phyloP scores from a whole-genome alignment of 1,140 invertebrate genomes.

The Anthonomus grandis region DNA sequence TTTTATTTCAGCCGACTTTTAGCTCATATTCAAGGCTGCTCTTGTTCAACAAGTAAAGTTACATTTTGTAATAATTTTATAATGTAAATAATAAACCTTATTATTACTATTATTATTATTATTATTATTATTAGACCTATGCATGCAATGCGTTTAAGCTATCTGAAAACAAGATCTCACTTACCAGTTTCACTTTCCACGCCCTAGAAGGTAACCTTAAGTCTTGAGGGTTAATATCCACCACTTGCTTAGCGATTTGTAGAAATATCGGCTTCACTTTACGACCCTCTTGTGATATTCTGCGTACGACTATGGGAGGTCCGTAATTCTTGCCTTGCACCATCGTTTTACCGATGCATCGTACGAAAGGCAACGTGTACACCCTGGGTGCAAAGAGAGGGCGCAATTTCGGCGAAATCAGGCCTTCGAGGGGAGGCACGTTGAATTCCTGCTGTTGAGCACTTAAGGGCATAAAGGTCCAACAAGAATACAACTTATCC shows the following conservation, averaged over 20 bases:
- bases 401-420: constrained; percentile 54
- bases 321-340: constrained; percentile 66
- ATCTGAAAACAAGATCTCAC: background rate
- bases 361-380: constrained; percentile 63
- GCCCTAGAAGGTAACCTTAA: constrained; percentile 61
- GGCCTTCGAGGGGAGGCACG: constrained; percentile 46
- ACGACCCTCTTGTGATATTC: constrained; percentile 57
- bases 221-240: constrained; percentile 58
- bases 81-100: too few relatives aligned
- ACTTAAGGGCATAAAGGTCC: constrained; percentile 59
- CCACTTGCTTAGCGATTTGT: constrained; percentile 64
- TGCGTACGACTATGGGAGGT: constrained; percentile 63
- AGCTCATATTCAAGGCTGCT: too few relatives aligned
- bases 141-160: too few relatives aligned
- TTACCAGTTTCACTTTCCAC: constrained; percentile 61
- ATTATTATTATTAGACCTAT: too few relatives aligned
- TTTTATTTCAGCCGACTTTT: too few relatives aligned
- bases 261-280: constrained; percentile 58
- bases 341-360: constrained; percentile 64
- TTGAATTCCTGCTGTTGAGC: constrained; percentile 48
- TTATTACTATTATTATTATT: too few relatives aligned
- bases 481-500: constrained; percentile 61
- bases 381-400: constrained; percentile 58
- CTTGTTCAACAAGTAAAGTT: too few relatives aligned
- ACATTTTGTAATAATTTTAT: too few relatives aligned